Percentiles rank a stretch among this genome's conserved stretches.
phyloP scores from a whole-genome alignment of 2,797 vertebrate species.

The Enteromius fasciolatus region DNA sequence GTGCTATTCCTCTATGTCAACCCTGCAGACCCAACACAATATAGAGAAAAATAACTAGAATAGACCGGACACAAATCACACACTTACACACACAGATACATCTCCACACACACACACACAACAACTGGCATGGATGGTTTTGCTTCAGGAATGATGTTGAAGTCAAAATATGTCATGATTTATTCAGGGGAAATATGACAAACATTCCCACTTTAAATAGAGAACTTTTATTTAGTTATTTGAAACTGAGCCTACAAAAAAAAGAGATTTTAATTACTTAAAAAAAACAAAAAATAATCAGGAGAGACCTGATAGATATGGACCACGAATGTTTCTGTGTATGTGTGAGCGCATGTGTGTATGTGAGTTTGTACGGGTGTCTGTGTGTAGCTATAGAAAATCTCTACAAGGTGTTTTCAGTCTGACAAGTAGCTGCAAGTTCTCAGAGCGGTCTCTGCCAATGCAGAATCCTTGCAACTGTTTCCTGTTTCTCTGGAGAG shows the following conservation, averaged over 20 bases:
- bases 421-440: constrained; percentile 58
- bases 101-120: constrained; percentile 50
- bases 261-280: constrained; percentile 51
- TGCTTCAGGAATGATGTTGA: constrained; percentile 40
- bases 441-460: constrained; percentile 56
- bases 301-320: constrained; percentile 66
- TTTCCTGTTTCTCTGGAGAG: constrained; percentile 63
- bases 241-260: constrained; percentile 74
- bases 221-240: constrained; percentile 65
- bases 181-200: constrained; percentile 73
- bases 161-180: constrained; percentile 52
- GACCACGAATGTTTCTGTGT: constrained; percentile 65
- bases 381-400: constrained; percentile 55
- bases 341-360: constrained; percentile 51
- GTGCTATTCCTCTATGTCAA: constrained; percentile 64
- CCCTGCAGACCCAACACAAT: constrained; percentile 61
- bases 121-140: constrained; percentile 41
- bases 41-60: constrained; percentile 24
- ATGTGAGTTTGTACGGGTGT: constrained; percentile 50
- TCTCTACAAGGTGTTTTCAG: constrained; percentile 63
- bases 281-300: constrained; percentile 48
- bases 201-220: constrained; percentile 67
- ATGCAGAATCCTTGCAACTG: constrained; percentile 57
- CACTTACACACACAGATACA: constrained; percentile 45
- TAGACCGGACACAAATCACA: constrained; percentile 10